Conservation (phyloP, 1,140 invertebrate species). For the Batillaria attramentaria region DNA sequence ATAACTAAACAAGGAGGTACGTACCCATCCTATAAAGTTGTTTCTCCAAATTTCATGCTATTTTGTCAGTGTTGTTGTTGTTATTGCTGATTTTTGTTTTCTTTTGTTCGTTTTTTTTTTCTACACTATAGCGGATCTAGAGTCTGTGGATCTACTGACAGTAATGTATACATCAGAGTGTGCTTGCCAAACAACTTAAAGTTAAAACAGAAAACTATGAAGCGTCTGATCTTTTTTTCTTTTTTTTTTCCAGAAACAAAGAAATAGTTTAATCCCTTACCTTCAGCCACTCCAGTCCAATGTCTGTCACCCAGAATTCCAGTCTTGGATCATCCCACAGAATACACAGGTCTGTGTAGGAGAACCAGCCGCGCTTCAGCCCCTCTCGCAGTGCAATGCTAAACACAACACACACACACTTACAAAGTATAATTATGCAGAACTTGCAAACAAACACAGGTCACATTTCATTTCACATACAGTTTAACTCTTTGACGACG, state of each 20-base stretch:
- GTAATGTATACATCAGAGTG: constrained; percentile 10
- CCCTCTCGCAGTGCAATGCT: constrained; percentile 76
- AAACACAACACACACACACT: constrained; percentile 30
- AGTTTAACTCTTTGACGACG: not conserved
- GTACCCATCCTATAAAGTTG: too few relatives aligned
- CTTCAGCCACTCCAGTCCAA: constrained; percentile 76
- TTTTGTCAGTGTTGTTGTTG: too few relatives aligned
- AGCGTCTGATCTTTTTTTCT: too few relatives aligned
- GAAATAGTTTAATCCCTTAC: constrained; percentile 67
- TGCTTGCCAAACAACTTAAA: too few relatives aligned
- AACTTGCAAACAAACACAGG: not conserved
- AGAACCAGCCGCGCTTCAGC: constrained; percentile 84
- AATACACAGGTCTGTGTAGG: constrained; percentile 85
- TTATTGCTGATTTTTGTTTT: too few relatives aligned
- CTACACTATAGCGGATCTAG: not conserved
- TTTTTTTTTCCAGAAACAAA: too few relatives aligned
- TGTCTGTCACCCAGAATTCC: constrained; percentile 51
- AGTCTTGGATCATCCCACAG: constrained; percentile 76
- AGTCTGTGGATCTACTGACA: too few relatives aligned
- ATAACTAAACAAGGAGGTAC: not conserved
- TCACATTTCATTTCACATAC: not conserved
- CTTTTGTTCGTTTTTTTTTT: too few relatives aligned
- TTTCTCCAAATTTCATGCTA: too few relatives aligned
- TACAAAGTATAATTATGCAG: not conserved
- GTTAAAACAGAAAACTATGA: too few relatives aligned